A percentile compares a stretch with the other conserved stretches of the same genome.
Conservation (phyloP, 2,113 vertebrate genomes). For the Nansenia antarctica region DNA sequence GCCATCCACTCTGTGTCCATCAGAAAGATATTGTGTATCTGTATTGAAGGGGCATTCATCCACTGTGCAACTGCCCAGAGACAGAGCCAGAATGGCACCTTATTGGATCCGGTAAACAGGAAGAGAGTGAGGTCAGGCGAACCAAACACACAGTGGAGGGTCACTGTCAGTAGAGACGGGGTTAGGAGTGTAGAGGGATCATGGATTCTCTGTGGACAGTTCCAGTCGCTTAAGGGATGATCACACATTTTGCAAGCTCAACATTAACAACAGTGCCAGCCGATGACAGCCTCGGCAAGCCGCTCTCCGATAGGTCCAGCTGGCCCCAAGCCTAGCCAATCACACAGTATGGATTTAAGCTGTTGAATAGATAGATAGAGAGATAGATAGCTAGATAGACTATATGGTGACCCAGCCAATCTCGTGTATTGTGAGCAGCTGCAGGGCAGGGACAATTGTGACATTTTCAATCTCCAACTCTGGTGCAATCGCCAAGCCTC, state of each 20-base stretch:
- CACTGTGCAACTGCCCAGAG: slow-evolving; percentile 26
- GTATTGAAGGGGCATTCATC: slow-evolving; percentile 35
- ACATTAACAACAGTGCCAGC: slow-evolving; percentile 50
- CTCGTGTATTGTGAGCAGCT: slow-evolving; percentile 54
- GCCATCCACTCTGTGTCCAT: slow-evolving; percentile 33
- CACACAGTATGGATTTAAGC: slow-evolving; percentile 23
- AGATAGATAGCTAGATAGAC: slow-evolving; percentile 16
- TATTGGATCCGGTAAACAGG: slow-evolving; percentile 32
- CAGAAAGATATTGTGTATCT: too few relatives aligned
- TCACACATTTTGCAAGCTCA: slow-evolving; percentile 43
- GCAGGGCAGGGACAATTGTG: slow-evolving; percentile 55
- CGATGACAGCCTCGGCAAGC: slow-evolving; percentile 47
- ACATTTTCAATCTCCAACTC: slow-evolving; percentile 56
- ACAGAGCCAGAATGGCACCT: slow-evolving; percentile 40
- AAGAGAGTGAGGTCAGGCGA: slow-evolving; percentile 23
- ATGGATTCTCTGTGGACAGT: slow-evolving; percentile 33
- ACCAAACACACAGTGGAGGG: neutral
- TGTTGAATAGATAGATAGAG: slow-evolving; percentile 28
- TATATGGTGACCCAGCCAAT: slow-evolving; percentile 13
- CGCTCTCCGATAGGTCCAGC: slow-evolving; percentile 33
- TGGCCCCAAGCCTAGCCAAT: slow-evolving; percentile 39
- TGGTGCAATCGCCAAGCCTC: slow-evolving; percentile 51
- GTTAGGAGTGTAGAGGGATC: slow-evolving; percentile 19
- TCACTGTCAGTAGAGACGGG: neutral
- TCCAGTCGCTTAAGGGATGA: slow-evolving; percentile 31